phyloP scores from a whole-genome alignment of 1,140 invertebrate species.

The Antheraea pernyi region DNA sequence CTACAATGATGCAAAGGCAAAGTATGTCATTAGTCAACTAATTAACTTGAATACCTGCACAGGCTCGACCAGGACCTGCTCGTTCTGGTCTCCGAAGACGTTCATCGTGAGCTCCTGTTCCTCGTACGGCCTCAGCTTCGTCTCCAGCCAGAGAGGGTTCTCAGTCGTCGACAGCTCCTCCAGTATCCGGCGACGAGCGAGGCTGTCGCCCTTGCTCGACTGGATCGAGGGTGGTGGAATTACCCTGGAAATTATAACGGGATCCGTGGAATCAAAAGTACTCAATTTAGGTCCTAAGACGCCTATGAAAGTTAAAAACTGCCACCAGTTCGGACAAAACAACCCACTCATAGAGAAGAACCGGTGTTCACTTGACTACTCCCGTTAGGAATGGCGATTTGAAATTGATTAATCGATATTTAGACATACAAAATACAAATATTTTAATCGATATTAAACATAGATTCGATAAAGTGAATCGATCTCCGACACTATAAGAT shows the following conservation, averaged over 20 bases:
- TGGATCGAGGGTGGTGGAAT: conserved; percentile 80
- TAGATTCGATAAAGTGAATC: too few relatives aligned
- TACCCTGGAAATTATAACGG: conserved; percentile 71
- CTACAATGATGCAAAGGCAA: background rate
- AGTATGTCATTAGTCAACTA: background rate
- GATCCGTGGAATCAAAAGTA: too few relatives aligned
- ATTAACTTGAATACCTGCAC: conserved; percentile 57
- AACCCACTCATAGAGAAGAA: too few relatives aligned
- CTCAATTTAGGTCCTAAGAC: too few relatives aligned
- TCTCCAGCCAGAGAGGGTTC: conserved; percentile 96
- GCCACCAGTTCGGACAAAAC: too few relatives aligned
- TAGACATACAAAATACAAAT: too few relatives aligned
- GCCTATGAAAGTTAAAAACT: too few relatives aligned
- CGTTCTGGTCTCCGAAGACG: conserved; percentile 89
- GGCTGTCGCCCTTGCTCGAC: conserved; percentile 86
- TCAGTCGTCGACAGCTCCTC: conserved; percentile 93
- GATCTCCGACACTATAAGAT: too few relatives aligned
- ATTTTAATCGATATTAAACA: too few relatives aligned
- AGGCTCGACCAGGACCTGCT: conserved; percentile 76
- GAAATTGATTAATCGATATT: too few relatives aligned
- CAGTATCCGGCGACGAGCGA: conserved; percentile 90
- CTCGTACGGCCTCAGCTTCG: conserved; percentile 94
- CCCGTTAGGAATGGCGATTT: too few relatives aligned
- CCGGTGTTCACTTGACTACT: too few relatives aligned
- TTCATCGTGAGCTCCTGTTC: conserved; percentile 96